Conservation (phyloP, 2,797 vertebrate genomes). For the Myotis planiceps region DNA sequence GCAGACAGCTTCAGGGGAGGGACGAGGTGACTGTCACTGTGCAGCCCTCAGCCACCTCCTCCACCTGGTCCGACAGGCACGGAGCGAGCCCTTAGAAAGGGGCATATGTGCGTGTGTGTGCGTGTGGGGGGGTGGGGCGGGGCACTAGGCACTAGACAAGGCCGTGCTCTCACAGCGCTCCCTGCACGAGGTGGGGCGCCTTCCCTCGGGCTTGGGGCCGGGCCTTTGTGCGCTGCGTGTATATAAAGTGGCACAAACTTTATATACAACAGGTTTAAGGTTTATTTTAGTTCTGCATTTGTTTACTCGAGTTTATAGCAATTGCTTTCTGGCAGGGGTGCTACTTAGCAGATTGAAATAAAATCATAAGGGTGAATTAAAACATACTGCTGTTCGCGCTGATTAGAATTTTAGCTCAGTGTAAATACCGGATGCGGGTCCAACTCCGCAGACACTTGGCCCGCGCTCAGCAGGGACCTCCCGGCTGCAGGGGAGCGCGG, state of each 20-base stretch:
- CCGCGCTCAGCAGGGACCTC: conserved; percentile 87
- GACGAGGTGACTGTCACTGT: conserved; percentile 82
- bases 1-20: conserved; percentile 87
- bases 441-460: conserved; percentile 90
- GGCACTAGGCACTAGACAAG: background rate
- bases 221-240: conserved; percentile 69
- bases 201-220: conserved; percentile 67
- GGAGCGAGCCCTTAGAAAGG: background rate
- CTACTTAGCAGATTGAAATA: conserved; percentile 91
- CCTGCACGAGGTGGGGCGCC: background rate
- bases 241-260: conserved; percentile 85
- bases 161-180: conserved; percentile 24
- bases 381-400: conserved; percentile 90
- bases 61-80: conserved; percentile 76
- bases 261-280: conserved; percentile 86
- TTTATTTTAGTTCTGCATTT: conserved; percentile 84
- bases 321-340: conserved; percentile 90
- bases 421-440: conserved; percentile 90
- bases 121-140: accelerated
- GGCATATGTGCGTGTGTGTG: too few species aligned
- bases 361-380: conserved; percentile 91
- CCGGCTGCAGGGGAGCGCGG: conserved; percentile 85
- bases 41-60: conserved; percentile 74
- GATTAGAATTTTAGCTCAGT: conserved; percentile 91
- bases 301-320: conserved; percentile 90